Conservation (phyloP, 1,140 invertebrate genomes). For the Dreissena rostriformis region DNA sequence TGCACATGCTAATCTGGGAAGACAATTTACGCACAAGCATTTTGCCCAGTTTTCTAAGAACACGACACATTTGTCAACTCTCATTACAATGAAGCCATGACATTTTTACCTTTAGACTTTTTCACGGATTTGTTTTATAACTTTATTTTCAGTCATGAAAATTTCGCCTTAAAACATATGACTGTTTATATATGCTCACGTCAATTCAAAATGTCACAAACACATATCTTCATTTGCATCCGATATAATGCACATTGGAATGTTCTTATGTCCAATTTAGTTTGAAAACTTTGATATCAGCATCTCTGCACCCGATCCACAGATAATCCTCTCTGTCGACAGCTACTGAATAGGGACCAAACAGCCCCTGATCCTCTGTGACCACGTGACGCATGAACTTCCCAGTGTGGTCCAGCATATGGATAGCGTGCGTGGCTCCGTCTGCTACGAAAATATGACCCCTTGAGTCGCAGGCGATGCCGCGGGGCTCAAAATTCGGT, state of each 20-base stretch:
- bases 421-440: conserved; percentile 34
- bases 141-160: neutral
- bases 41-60: too few species aligned
- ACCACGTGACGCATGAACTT: conserved; percentile 25
- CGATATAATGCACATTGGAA: neutral
- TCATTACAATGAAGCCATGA: too few species aligned
- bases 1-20: too few species aligned
- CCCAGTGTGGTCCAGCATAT: conserved; percentile 47
- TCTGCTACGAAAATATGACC: conserved; percentile 53
- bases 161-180: neutral
- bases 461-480: conserved; percentile 45
- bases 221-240: neutral
- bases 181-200: neutral
- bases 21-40: too few species aligned
- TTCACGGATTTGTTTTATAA: too few species aligned
- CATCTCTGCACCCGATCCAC: conserved; percentile 48
- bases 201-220: neutral
- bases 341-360: conserved; percentile 48
- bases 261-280: conserved; percentile 40
- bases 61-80: too few species aligned
- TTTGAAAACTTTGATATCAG: conserved; percentile 48
- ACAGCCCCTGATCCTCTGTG: conserved; percentile 45
- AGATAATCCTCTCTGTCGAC: conserved; percentile 46
- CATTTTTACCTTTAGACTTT: too few species aligned
- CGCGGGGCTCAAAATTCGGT: conserved; percentile 42